Base-by-base conservation (phyloP, 2,888 invertebrate genomes). In the Pogonocherus hispidulus region DNA sequence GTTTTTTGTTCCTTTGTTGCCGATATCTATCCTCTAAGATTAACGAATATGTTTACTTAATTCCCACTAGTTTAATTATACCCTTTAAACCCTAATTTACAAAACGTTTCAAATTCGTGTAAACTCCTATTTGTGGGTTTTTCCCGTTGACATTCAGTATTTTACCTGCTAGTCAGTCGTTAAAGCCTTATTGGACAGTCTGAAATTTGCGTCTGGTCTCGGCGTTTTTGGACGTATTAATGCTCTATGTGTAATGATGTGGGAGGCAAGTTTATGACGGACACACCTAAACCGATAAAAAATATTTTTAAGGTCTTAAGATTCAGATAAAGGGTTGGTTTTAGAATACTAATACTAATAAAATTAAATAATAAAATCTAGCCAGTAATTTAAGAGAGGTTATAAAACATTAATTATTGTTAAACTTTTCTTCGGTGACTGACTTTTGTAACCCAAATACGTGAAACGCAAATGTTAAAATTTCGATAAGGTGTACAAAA, bases 221-320 rank as follows among this genome's bases (percentile, higher is more conserved):
- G 19, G 46, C 32, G n/a, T 59, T 59, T 59, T 47, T 59, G 32
- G 47, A 49, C 59, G 27, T 49, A 22, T 59, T 59, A 59, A 47
- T 32, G 35, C 14, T 47, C 32, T 32, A 47, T 59, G 47, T 59
- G 47, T 59, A 49, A 59, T 47, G 27, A 69, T 67, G 70, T 69
- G 70, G 69, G 69, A 65, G 66, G 67, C 47, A 63, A 18, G 27
- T 66, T 72, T 63, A 64, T 68, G 59, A 54, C 66, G 65, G 69
- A 64, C 73, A 65, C 73, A 70, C 73, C 73, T 71, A 69, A 64
- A 46, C 67, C 56, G 68, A 69, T 73, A 73, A 73, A 72, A 73
- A 73, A 71, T 67, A 67, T 64, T 67, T 73, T 69, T 59, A 23
- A 57, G 20, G 41, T 22, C 22, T 1, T 2, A 14, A 57, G 44